These are phyloP conservation scores for Pseudomyrmex concolor DNA, from an alignment of 1,140 invertebrate genomes.

Conservation along the genomic window DNA sequence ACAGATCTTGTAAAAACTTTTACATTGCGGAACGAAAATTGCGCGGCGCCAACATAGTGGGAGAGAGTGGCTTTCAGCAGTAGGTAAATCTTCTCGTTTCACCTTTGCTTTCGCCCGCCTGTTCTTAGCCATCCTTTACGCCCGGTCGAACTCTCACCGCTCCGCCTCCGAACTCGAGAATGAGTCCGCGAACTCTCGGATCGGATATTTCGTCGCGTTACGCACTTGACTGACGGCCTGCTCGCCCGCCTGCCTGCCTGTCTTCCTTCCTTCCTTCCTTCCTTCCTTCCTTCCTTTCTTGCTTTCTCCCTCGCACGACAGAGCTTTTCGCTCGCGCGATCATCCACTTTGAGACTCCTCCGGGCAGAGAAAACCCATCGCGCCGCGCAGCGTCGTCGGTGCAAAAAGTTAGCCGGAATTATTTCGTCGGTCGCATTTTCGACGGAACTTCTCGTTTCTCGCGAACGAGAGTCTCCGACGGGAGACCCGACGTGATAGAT, in stretches of 20 bases:
- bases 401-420: constrained; percentile 52
- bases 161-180: constrained; percentile 64
- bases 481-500: constrained; percentile 3
- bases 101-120: constrained; percentile 55
- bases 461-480: background rate
- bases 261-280: background rate
- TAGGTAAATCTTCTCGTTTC: constrained; percentile 65
- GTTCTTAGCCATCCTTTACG: constrained; percentile 70
- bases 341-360: constrained; percentile 51
- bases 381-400: background rate
- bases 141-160: constrained; percentile 45
- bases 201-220: constrained; percentile 71
- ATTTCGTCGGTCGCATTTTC: constrained; percentile 53
- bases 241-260: too few relatives aligned
- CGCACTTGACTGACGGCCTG: constrained; percentile 61
- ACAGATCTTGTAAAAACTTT: constrained; percentile 78
- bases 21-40: constrained; percentile 73
- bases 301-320: background rate
- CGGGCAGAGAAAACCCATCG: constrained; percentile 24
- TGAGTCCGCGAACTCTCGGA: constrained; percentile 68
- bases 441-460: constrained; percentile 36
- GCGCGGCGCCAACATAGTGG: constrained; percentile 28
- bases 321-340: constrained; percentile 53
- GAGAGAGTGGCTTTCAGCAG: constrained; percentile 53
- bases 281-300: background rate